Percentiles rank a stretch among this genome's conserved stretches.
Conservation (phyloP, 2,888 invertebrate genomes). For the Monochamus alternatus region DNA sequence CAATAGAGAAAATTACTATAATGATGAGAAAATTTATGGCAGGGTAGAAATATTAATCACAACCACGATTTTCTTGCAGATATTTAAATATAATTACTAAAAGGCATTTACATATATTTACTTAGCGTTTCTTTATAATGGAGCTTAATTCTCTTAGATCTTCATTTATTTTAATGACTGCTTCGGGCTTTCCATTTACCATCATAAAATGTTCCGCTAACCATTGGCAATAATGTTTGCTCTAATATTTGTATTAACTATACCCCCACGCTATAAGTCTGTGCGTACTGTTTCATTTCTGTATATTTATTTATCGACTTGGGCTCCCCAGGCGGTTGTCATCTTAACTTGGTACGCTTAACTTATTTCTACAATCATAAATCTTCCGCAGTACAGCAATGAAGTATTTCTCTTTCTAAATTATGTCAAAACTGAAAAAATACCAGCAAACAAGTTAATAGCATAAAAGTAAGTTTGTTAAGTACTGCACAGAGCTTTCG, state of each 20-base stretch:
- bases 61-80: constrained; percentile 9
- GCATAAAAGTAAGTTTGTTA: no score
- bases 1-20: constrained; percentile 27
- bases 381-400: neutral
- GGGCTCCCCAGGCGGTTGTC: neutral
- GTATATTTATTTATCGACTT: neutral
- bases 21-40: constrained; percentile 25
- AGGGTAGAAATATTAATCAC: constrained; percentile 22
- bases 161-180: constrained; percentile 16
- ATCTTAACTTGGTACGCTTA: neutral
- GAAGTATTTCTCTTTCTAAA: neutral
- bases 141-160: neutral
- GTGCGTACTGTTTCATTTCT: neutral
- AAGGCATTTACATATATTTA: constrained; percentile 5
- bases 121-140: constrained; percentile 16
- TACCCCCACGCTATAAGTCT: neutral
- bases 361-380: neutral
- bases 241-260: neutral
- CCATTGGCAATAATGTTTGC: neutral
- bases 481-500: no score
- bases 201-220: constrained; percentile 12
- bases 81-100: neutral
- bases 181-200: constrained; percentile 18
- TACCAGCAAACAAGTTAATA: neutral
- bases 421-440: neutral